Evolutionary conservation across 2,888 invertebrate species (phyloP).

Genomic region (Noctua janthina): DNA sequence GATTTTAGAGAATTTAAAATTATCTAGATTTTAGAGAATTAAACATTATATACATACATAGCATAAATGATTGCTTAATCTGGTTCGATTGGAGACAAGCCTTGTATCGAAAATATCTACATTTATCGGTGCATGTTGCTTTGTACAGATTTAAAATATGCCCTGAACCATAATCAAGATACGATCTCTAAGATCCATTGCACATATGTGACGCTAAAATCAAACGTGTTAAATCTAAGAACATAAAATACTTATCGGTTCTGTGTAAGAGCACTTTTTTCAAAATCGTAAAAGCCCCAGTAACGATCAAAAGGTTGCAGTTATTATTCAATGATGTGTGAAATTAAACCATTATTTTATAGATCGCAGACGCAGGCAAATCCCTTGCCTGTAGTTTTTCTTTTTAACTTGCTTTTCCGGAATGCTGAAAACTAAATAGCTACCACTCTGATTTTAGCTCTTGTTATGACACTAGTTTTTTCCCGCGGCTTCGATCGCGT

Average conservation of each 20-base stretch:
- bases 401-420: background rate
- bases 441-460: background rate
- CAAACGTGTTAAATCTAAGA: background rate
- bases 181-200: too few relatives aligned
- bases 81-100: background rate
- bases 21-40: background rate
- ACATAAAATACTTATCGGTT: background rate
- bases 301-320: conserved; percentile 13
- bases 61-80: background rate
- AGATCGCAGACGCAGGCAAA: background rate
- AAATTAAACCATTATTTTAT: conserved; percentile 46
- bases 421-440: too few relatives aligned
- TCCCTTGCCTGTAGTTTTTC: background rate
- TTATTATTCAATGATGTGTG: conserved; percentile 54
- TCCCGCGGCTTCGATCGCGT: too few relatives aligned
- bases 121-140: background rate
- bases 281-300: background rate
- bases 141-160: background rate
- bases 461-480: background rate
- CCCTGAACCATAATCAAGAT: too few relatives aligned
- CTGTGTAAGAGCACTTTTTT: conserved; percentile 3
- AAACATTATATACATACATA: too few relatives aligned
- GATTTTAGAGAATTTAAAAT: background rate
- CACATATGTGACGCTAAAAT: background rate
- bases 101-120: background rate